Evolutionary conservation across 2,888 invertebrate species (phyloP).

Genomic region (Phaedon cochleariae): DNA sequence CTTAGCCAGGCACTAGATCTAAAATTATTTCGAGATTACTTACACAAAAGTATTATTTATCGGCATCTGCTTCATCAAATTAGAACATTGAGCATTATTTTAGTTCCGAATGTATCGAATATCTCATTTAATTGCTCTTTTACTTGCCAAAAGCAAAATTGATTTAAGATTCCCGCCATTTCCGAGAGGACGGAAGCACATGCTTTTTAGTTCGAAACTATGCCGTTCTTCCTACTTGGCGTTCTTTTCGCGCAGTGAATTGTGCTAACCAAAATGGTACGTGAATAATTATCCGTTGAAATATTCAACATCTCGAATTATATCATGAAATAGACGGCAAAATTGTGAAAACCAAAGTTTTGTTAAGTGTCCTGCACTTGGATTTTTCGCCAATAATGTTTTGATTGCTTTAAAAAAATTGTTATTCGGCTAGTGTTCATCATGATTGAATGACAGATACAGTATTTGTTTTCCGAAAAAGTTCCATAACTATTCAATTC

Average conservation of each 20-base stretch:
- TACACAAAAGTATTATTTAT: no score
- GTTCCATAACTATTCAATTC: no score
- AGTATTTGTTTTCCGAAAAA: not conserved
- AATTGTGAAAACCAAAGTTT: not conserved
- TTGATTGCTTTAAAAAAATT: not conserved
- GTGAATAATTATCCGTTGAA: conserved; percentile 52
- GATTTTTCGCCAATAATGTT: conserved; percentile 2
- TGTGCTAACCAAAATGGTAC: conserved; percentile 56
- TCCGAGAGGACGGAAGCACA: no score
- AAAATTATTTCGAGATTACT: no score
- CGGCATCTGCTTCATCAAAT: no score
- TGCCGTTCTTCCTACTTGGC: not conserved
- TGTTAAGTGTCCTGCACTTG: not conserved
- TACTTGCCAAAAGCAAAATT: no score
- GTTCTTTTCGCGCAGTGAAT: conserved; percentile 52
- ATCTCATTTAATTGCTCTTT: no score
- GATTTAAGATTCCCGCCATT: no score
- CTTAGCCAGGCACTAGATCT: no score
- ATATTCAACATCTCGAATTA: conserved; percentile 39
- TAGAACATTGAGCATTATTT: no score
- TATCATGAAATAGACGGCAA: conserved; percentile 25
- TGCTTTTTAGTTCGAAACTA: not conserved
- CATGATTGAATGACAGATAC: conserved; percentile 9
- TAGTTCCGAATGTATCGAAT: no score
- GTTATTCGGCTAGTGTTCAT: not conserved